Conservation (phyloP, 2,113 vertebrate species). For the Pholis gunnellus region DNA sequence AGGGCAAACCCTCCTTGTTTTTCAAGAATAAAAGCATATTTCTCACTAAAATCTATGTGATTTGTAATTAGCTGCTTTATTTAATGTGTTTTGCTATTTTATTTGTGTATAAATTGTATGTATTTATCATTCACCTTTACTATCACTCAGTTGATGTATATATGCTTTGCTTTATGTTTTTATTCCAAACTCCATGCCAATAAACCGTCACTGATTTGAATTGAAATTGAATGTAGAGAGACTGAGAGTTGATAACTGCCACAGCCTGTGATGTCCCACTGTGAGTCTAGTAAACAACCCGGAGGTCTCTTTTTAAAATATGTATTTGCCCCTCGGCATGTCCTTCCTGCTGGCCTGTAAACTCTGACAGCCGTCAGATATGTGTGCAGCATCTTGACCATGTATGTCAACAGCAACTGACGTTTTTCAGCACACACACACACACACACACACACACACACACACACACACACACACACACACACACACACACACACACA, state of each 20-base stretch:
- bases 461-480: constrained; percentile 6
- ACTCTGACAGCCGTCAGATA: constrained; percentile 12
- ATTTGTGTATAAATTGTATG: not conserved
- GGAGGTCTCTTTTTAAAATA: constrained; percentile 57
- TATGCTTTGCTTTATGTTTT: not conserved
- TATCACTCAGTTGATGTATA: not conserved
- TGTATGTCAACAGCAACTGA: not conserved
- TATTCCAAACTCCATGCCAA: not conserved
- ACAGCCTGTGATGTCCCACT: constrained; percentile 12
- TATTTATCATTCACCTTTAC: not conserved
- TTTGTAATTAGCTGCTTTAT: not conserved
- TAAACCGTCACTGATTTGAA: not conserved
- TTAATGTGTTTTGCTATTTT: not conserved
- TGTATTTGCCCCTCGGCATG: constrained; percentile 56
- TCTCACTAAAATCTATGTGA: not conserved
- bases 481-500: constrained; percentile 7
- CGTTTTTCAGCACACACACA: not conserved
- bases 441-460: not conserved
- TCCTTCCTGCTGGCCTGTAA: constrained; percentile 29
- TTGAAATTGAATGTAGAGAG: not conserved
- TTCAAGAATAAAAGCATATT: too few relatives aligned
- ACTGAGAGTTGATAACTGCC: not conserved
- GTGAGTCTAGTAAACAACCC: constrained; percentile 34
- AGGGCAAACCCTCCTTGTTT: not conserved
- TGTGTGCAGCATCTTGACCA: constrained; percentile 10